Base-by-base conservation (phyloP, 2,888 invertebrate genomes). In the Scaptodrosophila latifasciaeformis region DNA sequence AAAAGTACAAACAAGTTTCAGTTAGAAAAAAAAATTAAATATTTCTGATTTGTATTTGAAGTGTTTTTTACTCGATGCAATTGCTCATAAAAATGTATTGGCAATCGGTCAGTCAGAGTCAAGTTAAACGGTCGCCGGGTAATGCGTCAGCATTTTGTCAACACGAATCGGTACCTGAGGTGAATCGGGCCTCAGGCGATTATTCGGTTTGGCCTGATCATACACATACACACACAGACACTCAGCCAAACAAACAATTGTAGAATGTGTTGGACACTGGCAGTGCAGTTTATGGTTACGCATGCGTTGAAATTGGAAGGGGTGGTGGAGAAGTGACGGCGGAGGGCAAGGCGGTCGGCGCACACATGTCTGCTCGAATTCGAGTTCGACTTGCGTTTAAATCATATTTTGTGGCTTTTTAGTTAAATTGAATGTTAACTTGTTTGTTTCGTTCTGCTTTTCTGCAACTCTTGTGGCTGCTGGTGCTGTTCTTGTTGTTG, bases 341-440 rank as follows among this genome's bases (percentile, higher is more conserved):
- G 31, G 31, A 7, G 31, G 9, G 27, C 5, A 9, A 27, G 27
- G 29, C 27, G 34, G n/a, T n/a, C 49, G 68, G 70, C 68, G 68
- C 70, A 64, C 64, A 54, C 61, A 56, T 69, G 65, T 65, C 70
- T 68, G 62, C 59, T 60, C 46, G 48, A 47, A 34, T 47, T 39
- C 29, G 48, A 39, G 57, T 54, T 69, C 81, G 81, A 78, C 81
- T 78, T 78, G 65, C 65, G 78, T 61, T 69, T 78, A 76, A 76
- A 75, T 81, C 76, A 81, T 81, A 81, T 76, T 81, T 78, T 78
- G 78, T 78, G 69, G 76, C 70, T 77, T 74, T 77, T 68, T 65
- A 62, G 75, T 56, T 70, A 63, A 80, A 80, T 81, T 75, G 69
- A 75, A 80, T 78, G 81, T 70, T 70, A 80, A 76, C 81, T 70